Evolutionary conservation across 2,797 vertebrate genomes (phyloP).

Genomic region (Hirundo rustica): DNA sequence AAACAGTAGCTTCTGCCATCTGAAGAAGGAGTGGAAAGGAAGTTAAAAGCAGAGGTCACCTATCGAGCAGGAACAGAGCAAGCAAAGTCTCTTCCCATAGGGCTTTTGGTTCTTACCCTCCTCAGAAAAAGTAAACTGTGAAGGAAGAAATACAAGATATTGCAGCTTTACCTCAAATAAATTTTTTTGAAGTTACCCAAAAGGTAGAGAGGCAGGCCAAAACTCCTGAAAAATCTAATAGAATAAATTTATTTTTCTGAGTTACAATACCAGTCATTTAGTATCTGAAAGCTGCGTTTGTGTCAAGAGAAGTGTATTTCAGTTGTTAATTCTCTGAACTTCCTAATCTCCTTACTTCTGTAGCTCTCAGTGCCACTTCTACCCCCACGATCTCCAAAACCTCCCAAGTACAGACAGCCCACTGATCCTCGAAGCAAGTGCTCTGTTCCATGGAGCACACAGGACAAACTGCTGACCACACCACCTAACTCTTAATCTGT

Average conservation of each 20-base stretch:
- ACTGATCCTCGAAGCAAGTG: not conserved
- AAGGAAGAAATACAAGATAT: not conserved
- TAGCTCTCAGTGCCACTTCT: not conserved
- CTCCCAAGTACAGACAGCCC: not conserved
- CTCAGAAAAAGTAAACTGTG: not conserved
- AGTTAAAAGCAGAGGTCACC: slow-evolving; percentile 36
- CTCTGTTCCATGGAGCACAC: not conserved
- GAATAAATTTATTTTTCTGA: not conserved
- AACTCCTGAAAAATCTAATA: not conserved
- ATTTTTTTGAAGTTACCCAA: not conserved
- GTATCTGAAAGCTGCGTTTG: not conserved
- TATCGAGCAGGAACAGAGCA: not conserved
- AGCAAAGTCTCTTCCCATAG: not conserved
- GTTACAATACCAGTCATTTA: not conserved
- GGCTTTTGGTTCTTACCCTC: not conserved
- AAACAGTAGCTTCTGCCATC: slow-evolving; percentile 30
- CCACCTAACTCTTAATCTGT: rapidly evolving
- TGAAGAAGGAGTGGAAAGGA: slow-evolving; percentile 16
- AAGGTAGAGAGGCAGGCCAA: not conserved
- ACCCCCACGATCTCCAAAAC: not conserved
- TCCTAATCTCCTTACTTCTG: slow-evolving; percentile 41
- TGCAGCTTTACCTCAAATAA: not conserved
- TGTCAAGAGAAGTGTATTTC: not conserved
- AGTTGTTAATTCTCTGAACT: slow-evolving; percentile 31
- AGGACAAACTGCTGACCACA: not conserved